Conservation (phyloP, 1,140 invertebrate genomes). For the Acyrthosiphon pisum region DNA sequence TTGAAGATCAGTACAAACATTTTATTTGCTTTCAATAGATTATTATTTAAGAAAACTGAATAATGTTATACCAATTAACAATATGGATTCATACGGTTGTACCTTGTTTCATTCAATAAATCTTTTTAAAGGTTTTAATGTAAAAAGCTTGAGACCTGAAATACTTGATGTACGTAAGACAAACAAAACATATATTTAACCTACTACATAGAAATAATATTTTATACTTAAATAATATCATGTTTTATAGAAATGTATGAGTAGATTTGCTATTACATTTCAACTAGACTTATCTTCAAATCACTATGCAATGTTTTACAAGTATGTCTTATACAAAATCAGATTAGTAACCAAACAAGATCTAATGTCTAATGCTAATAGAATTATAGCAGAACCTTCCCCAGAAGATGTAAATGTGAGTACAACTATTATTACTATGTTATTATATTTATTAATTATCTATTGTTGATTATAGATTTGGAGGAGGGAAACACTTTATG, state of each 20-base stretch:
- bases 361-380: not conserved
- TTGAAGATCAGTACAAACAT: not conserved
- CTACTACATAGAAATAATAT: not conserved
- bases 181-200: not conserved
- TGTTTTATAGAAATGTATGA: slow-evolving; percentile 32
- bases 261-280: slow-evolving; percentile 33
- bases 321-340: slow-evolving; percentile 21
- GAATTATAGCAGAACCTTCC: not conserved
- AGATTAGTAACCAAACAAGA: not conserved
- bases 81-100: slow-evolving; percentile 34
- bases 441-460: not conserved
- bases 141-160: not conserved
- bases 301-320: slow-evolving; percentile 41
- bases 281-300: not conserved
- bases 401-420: not conserved
- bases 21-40: not conserved
- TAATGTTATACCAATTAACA: not conserved
- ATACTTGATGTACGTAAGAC: not conserved
- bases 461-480: not conserved
- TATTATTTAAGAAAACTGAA: slow-evolving; percentile 10
- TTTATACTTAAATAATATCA: not conserved
- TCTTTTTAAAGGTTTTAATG: not conserved
- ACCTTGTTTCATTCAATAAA: slow-evolving; percentile 3
- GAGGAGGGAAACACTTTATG: slow-evolving; percentile 11
- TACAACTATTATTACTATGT: not conserved